Evolutionary conservation across 2,888 invertebrate genomes (phyloP), one percentile per base, ranked within the genome.

Genomic region (Muscina levida): DNA sequence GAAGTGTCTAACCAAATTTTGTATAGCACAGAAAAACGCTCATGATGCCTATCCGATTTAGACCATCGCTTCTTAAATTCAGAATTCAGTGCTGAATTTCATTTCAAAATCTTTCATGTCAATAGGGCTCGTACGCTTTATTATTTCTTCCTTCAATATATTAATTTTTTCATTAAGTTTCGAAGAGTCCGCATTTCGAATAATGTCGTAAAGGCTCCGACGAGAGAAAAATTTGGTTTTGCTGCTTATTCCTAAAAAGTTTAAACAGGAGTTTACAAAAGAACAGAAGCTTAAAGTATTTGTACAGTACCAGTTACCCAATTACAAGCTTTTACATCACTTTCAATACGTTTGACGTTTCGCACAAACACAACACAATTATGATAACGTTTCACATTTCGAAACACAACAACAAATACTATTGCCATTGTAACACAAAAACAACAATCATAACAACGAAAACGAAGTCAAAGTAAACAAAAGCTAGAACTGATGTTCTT

Each of bases 141-240:
- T 24, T 53, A 24, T 53, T 53, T 53, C 53, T 24, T 53, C 53
- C n/a, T n/a, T n/a, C n/a, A n/a, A n/a, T n/a, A n/a, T n/a, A n/a
- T n/a, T n/a, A n/a, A n/a, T n/a, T n/a, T n/a, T 53, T 53, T 53
- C 53, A 53, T 24, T 53, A n/a, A 24, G 13, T 24, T 53, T 2
- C 53, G 26, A 53, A 24, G 26, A 53, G 24, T 22, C 53, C 13
- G 24, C 53, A 53, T 53, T 53, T 4, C 53, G 53, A 53, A 53
- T 8, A 53, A 53, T 53, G 24, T 53, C 53, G 24, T 53, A 53
- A 2, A 24, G 53, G 53, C 53, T 53, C 53, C 22, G 22, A 53
- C 53, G 53, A 22, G 53, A 53, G 26, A 24, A 53, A 53, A 53
- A 24, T 53, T n/a, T 3, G 5, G 22, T 53, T 53, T 24, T 53